Conservation (phyloP, 1,140 invertebrate genomes). For the Drosophila sucinea region DNA sequence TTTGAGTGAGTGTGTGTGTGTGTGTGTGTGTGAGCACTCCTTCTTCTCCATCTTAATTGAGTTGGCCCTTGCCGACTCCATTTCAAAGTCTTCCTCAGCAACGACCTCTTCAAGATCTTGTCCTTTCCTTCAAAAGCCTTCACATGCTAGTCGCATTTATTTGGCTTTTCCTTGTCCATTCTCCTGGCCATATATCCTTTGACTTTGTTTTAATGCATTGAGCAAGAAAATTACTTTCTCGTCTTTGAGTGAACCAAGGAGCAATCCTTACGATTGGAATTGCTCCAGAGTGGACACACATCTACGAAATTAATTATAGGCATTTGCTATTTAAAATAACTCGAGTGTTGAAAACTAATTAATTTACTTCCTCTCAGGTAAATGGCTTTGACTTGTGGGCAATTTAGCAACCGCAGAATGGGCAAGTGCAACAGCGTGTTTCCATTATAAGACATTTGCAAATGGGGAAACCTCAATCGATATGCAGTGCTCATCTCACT, state of each 20-base stretch:
- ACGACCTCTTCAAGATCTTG: constrained; percentile 14
- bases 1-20: constrained; percentile 16
- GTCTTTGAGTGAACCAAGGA: constrained; percentile 28
- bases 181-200: constrained; percentile 20
- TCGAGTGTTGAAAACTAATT: constrained; percentile 61
- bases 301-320: constrained; percentile 50
- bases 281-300: constrained; percentile 39
- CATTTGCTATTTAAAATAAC: constrained; percentile 49
- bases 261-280: constrained; percentile 42
- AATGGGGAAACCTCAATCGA: not conserved
- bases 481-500: not conserved
- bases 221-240: constrained; percentile 67
- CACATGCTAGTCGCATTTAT: constrained; percentile 7
- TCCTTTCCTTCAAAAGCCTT: not conserved
- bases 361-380: constrained; percentile 36
- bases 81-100: not conserved
- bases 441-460: not conserved
- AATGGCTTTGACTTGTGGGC: not conserved
- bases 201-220: constrained; percentile 61
- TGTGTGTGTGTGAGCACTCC: not conserved
- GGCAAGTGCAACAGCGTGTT: not conserved
- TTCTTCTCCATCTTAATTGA: constrained; percentile 16
- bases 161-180: constrained; percentile 21
- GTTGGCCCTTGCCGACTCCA: constrained; percentile 12
- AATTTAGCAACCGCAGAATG: not conserved